Conservation (phyloP, 2,888 invertebrate species). For the Lithophane semibrunnea region DNA sequence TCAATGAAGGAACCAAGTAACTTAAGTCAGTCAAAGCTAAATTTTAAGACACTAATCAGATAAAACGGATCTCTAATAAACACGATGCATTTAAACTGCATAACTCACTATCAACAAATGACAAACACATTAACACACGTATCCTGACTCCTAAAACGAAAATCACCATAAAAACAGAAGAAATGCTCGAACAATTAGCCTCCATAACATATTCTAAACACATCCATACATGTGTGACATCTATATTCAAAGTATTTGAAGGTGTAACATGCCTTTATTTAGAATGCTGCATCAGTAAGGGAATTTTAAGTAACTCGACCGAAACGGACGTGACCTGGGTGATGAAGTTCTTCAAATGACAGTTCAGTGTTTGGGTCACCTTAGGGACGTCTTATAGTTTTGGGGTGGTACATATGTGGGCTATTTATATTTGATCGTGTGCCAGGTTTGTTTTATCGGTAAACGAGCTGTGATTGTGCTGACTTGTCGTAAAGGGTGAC, state of each 20-base stretch:
- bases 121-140: conserved; percentile 14
- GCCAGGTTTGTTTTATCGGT: conserved; percentile 26
- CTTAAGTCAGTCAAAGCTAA: too few relatives aligned
- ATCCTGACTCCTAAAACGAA: not conserved
- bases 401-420: conserved; percentile 4
- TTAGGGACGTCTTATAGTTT: conserved; percentile 33
- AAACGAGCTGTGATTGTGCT: conserved; percentile 22
- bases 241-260: conserved; percentile 70
- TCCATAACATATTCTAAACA: conserved; percentile 57
- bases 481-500: conserved; percentile 19
- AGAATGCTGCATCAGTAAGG: conserved; percentile 82
- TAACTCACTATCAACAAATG: conserved; percentile 9
- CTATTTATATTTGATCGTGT: conserved; percentile 26
- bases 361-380: conserved; percentile 56
- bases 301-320: conserved; percentile 86
- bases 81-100: not conserved
- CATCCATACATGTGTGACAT: conserved; percentile 50
- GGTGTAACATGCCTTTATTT: conserved; percentile 81
- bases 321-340: conserved; percentile 82
- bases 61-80: too few relatives aligned
- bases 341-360: conserved; percentile 67
- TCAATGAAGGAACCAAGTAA: too few relatives aligned
- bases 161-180: conserved; percentile 40
- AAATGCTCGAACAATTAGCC: conserved; percentile 60
- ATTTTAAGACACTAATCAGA: too few relatives aligned